Percentiles rank a stretch among this genome's conserved stretches.
Evolutionary conservation across 2,113 vertebrate genomes (phyloP).

Genomic region (Illadopsis cleaveri): DNA sequence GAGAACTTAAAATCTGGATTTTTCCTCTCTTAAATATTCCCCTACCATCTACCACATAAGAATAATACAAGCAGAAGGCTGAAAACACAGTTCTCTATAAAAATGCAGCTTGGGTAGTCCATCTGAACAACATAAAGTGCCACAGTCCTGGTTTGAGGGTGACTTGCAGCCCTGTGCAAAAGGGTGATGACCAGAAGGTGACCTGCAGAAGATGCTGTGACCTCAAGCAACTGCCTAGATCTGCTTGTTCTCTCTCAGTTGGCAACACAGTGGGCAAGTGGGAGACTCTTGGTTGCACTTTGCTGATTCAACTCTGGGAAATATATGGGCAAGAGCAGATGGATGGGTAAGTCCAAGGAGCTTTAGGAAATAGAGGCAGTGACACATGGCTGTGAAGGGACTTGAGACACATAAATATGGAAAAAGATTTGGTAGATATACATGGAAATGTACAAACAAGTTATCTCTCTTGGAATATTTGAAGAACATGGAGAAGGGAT

Average conservation of each 20-base stretch:
- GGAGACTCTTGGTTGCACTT: not conserved
- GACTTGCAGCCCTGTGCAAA: fast-evolving
- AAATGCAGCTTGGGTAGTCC: not conserved
- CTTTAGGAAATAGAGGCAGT: not conserved
- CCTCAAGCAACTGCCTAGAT: not conserved
- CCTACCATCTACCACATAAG: not conserved
- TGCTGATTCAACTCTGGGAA: not conserved
- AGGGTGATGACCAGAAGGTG: not conserved
- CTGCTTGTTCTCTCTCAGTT: not conserved
- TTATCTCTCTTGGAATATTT: not conserved
- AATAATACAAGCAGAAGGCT: not conserved
- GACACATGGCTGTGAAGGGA: not conserved
- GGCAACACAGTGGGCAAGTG: not conserved
- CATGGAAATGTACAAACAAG: not conserved
- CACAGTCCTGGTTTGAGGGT: not conserved
- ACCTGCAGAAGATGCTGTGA: not conserved
- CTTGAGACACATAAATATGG: not conserved
- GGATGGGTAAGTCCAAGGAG: not conserved
- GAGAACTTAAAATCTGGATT: not conserved
- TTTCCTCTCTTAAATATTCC: not conserved
- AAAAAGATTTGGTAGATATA: not conserved
- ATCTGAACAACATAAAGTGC: not conserved
- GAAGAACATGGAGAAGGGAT: not conserved
- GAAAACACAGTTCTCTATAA: not conserved
- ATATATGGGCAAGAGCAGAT: not conserved